Evolutionary conservation across 2,888 invertebrate genomes (phyloP).

Genomic region (Agrilus mali): DNA sequence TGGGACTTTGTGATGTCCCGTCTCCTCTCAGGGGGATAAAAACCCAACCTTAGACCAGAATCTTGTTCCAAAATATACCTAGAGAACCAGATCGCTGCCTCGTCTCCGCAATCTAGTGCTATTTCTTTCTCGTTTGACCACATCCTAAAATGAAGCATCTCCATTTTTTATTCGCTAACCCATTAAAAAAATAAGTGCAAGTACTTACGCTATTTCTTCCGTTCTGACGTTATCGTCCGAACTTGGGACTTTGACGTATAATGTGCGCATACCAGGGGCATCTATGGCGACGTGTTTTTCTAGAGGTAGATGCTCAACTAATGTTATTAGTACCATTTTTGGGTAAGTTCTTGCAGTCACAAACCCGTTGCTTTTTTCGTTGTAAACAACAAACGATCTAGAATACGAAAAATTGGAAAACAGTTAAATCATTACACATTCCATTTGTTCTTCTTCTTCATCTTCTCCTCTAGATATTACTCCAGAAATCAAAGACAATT

Average conservation of each 20-base stretch:
- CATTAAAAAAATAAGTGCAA: background rate
- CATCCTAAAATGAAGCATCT: background rate
- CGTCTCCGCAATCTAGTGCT: conserved; percentile 46
- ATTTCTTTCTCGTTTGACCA: background rate
- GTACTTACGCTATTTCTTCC: conserved; percentile 4
- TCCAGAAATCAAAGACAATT: too few species aligned
- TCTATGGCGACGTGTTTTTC: conserved; percentile 31
- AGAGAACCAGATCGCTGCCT: conserved; percentile 47
- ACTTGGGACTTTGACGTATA: conserved; percentile 33
- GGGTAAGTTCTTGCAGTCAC: conserved; percentile 34
- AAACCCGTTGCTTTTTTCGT: conserved; percentile 30
- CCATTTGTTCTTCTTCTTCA: background rate
- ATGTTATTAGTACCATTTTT: conserved; percentile 32
- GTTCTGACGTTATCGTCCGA: conserved; percentile 14
- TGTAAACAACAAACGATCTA: conserved; percentile 26
- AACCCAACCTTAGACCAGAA: conserved; percentile 26
- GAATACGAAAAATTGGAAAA: too few species aligned
- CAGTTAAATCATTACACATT: too few species aligned
- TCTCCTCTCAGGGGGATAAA: conserved; percentile 20
- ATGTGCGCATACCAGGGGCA: conserved; percentile 34
- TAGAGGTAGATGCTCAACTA: conserved; percentile 29
- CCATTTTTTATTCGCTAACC: too few species aligned
- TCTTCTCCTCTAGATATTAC: background rate
- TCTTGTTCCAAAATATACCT: conserved; percentile 27
- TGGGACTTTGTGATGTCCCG: conserved; percentile 16